A percentile compares a stretch with the other conserved stretches of the same genome.
Conservation (phyloP, 2,797 vertebrate genomes). For the Sorex maritimensis region DNA sequence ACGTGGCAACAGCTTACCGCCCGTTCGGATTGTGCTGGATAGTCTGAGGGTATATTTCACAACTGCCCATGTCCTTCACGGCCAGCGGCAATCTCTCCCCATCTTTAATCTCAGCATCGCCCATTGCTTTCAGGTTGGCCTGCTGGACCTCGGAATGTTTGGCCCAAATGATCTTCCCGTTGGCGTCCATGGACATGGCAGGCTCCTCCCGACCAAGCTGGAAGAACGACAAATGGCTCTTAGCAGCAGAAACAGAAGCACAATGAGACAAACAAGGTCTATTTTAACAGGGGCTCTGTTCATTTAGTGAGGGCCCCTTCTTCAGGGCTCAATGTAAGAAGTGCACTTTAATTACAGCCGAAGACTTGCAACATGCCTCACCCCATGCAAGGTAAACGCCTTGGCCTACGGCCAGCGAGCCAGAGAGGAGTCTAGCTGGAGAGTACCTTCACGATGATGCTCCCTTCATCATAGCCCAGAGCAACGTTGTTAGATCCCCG, state of each 20-base stretch:
- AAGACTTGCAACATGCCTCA: constrained; percentile 35
- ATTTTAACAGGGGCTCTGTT: not conserved
- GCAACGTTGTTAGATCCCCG: constrained; percentile 98
- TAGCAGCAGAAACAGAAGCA: constrained; percentile 60
- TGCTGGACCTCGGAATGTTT: constrained; percentile 99
- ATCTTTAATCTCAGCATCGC: constrained; percentile 98
- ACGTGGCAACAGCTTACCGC: constrained; percentile 90
- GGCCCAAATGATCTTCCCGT: constrained; percentile 99
- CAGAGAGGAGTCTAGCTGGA: not conserved
- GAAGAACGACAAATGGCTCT: constrained; percentile 60
- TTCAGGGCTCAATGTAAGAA: constrained; percentile 42
- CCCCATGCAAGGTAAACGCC: not conserved
- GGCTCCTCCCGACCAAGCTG: constrained; percentile 98
- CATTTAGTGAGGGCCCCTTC: constrained; percentile 20
- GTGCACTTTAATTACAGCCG: constrained; percentile 43
- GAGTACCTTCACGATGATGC: constrained; percentile 98
- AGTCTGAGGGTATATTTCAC: constrained; percentile 99
- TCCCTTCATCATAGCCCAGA: constrained; percentile 98
- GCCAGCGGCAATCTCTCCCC: constrained; percentile 97
- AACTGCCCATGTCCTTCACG: constrained; percentile 99
- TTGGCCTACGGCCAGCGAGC: not conserved
- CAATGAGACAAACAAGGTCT: constrained; percentile 36
- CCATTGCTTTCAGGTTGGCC: constrained; percentile 99
- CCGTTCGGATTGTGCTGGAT: constrained; percentile 99
- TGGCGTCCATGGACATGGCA: constrained; percentile 99